Percentiles rank a stretch among this genome's conserved stretches.
Conservation (phyloP, 92 coral and sea anemone genomes). For the Epizoanthus illoricatus region DNA sequence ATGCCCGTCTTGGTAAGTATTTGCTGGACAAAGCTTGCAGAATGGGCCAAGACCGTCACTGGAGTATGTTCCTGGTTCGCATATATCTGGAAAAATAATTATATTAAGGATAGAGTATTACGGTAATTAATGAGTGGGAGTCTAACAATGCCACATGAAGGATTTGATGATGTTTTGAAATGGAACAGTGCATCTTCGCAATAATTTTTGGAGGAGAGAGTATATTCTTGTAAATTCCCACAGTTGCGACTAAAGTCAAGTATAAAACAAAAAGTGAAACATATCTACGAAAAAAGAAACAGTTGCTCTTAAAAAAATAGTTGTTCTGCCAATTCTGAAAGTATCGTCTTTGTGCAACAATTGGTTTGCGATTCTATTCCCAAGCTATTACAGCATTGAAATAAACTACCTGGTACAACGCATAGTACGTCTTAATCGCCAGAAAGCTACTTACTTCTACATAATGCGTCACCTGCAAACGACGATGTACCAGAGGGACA, state of each 20-base stretch:
- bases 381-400: neutral
- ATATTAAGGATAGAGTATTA: neutral
- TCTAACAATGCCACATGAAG: neutral
- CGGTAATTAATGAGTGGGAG: too few species aligned
- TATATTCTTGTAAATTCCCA: neutral
- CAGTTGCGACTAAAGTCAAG: neutral
- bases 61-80: conserved; percentile 66
- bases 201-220: neutral
- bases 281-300: neutral
- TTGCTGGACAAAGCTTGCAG: conserved; percentile 61
- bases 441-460: conserved; percentile 40
- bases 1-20: conserved; percentile 55
- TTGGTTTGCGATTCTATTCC: neutral
- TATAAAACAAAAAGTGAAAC: too few species aligned
- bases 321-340: too few species aligned
- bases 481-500: conserved; percentile 60
- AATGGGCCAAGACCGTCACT: conserved; percentile 66
- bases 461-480: conserved; percentile 31
- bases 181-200: too few species aligned
- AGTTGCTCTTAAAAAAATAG: neutral
- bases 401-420: neutral
- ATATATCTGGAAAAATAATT: conserved; percentile 24
- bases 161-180: too few species aligned
- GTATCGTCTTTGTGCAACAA: too few species aligned
- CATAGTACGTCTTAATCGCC: neutral